phyloP scores from a whole-genome alignment of 2,797 vertebrate species.

The Poliocrania exsul region DNA sequence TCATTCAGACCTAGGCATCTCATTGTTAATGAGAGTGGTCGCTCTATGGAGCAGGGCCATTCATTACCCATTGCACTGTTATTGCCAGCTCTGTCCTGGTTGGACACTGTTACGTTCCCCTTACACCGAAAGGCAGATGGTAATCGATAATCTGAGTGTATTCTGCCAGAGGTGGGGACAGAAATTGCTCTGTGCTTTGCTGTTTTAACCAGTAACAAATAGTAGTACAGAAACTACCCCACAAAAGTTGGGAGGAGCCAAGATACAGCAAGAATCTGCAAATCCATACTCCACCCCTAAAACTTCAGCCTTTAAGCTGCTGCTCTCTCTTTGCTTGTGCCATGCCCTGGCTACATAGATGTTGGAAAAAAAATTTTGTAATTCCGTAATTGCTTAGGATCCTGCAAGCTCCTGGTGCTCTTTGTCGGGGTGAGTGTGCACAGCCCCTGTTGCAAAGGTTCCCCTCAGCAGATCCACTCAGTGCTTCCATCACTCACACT shows the following conservation, averaged over 20 bases:
- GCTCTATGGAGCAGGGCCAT: background rate
- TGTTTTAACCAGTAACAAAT: background rate
- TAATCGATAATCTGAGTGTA: background rate
- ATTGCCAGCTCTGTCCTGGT: background rate
- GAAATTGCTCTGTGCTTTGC: background rate
- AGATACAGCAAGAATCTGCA: background rate
- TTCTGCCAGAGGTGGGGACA: background rate
- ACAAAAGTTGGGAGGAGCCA: background rate
- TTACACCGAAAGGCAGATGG: background rate
- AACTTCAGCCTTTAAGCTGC: background rate
- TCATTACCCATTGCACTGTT: background rate
- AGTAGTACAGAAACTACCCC: background rate
- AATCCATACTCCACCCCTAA: background rate
- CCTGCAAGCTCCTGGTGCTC: rapidly evolving
- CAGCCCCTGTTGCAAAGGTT: background rate
- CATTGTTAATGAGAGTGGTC: background rate
- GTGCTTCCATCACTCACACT: rapidly evolving
- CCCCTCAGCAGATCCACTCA: rapidly evolving
- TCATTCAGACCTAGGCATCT: background rate
- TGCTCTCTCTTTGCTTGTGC: background rate
- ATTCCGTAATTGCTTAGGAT: background rate
- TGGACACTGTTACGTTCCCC: background rate
- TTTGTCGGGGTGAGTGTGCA: background rate
- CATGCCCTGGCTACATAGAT: background rate
- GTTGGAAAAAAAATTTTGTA: background rate